Conservation (phyloP, 2,113 vertebrate genomes). For the Paralichthys olivaceus region DNA sequence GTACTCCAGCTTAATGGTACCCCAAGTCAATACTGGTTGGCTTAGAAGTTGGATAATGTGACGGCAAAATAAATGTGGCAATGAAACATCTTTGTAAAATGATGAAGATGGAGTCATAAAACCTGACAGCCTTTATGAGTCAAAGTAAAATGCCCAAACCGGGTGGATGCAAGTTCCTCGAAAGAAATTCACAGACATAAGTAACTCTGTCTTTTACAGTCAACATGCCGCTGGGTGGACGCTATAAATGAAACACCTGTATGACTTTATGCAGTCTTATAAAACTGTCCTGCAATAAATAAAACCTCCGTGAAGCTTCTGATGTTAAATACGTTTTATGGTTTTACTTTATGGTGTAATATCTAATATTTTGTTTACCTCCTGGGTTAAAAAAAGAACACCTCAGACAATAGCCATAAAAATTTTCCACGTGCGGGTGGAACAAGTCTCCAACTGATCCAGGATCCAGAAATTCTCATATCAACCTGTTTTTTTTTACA, state of each 20-base stretch:
- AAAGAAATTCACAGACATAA: constrained; percentile 51
- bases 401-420: neutral
- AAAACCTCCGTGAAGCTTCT: constrained; percentile 21
- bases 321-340: neutral
- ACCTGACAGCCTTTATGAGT: constrained; percentile 67
- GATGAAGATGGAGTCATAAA: constrained; percentile 69
- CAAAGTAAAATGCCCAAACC: constrained; percentile 62
- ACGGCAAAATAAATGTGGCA: constrained; percentile 69
- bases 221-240: constrained; percentile 27
- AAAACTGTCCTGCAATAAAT: constrained; percentile 34
- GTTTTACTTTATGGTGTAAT: neutral
- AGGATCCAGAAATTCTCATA: no score
- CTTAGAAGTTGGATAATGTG: constrained; percentile 62
- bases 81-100: constrained; percentile 72
- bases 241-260: constrained; percentile 53
- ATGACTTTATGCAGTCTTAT: constrained; percentile 25
- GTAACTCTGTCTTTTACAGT: constrained; percentile 58
- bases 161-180: constrained; percentile 40
- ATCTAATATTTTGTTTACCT: neutral
- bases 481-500: no score
- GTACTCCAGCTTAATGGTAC: constrained; percentile 63
- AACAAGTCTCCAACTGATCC: no score
- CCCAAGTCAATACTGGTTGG: constrained; percentile 61
- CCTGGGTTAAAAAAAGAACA: neutral
- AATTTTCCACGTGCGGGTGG: neutral